phyloP scores from a whole-genome alignment of 2,888 invertebrate species.

The Caenorhabditis plicata region DNA sequence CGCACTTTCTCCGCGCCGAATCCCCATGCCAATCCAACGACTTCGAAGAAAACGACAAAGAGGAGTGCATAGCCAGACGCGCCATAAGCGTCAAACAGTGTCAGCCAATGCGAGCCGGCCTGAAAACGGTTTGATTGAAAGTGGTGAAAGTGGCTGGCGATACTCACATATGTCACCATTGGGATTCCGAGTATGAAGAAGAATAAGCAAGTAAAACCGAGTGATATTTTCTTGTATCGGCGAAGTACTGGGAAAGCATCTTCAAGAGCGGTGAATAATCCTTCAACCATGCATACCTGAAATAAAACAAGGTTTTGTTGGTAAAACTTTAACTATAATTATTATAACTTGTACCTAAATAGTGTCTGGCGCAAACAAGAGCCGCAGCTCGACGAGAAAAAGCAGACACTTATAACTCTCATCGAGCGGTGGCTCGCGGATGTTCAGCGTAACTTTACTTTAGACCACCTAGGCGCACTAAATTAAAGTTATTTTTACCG shows the following conservation, averaged over 20 bases:
- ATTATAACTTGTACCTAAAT: neutral
- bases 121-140: constrained; percentile 68
- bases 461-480: no score
- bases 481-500: no score
- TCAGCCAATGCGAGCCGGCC: constrained; percentile 85
- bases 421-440: no score
- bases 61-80: constrained; percentile 80
- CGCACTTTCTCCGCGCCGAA: constrained; percentile 77
- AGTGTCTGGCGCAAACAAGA: no score
- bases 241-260: constrained; percentile 64
- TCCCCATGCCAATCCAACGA: constrained; percentile 85
- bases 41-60: constrained; percentile 87
- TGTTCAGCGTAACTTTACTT: no score
- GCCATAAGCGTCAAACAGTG: constrained; percentile 83
- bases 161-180: constrained; percentile 61
- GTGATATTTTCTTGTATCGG: constrained; percentile 59
- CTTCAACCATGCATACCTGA: constrained; percentile 66
- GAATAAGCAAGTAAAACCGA: constrained; percentile 55
- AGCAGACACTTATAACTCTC: no score
- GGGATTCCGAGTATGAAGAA: constrained; percentile 64
- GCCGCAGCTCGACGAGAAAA: no score
- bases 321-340: no score
- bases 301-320: constrained; percentile 5
- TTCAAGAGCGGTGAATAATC: constrained; percentile 64
- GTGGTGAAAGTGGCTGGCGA: neutral